These are phyloP conservation scores for Telenomus remus DNA, from an alignment of 1,140 invertebrate genomes.

Conservation along the genomic window DNA sequence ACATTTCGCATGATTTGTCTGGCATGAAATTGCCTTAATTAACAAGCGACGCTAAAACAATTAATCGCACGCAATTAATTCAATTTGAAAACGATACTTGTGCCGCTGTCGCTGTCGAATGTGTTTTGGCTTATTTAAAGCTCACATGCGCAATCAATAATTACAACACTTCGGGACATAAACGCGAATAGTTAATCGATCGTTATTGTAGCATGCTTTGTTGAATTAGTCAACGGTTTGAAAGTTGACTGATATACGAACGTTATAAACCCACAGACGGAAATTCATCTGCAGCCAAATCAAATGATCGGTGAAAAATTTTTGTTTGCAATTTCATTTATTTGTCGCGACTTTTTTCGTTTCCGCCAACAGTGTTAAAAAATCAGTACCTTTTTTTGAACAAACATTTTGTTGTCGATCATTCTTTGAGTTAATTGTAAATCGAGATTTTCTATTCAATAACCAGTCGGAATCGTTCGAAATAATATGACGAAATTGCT, in stretches of 20 bases:
- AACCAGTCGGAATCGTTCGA: too few relatives aligned
- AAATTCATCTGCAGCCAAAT: too few relatives aligned
- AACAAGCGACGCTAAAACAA: conserved; percentile 39
- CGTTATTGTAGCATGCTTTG: conserved; percentile 36
- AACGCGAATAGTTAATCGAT: conserved; percentile 41
- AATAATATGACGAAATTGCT: too few relatives aligned
- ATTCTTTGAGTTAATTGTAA: too few relatives aligned
- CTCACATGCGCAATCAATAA: conserved; percentile 55
- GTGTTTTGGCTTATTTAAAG: conserved; percentile 53
- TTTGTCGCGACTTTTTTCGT: too few relatives aligned
- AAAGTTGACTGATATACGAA: neutral
- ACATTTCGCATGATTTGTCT: conserved; percentile 16
- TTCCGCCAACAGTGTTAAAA: too few relatives aligned
- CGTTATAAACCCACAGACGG: too few relatives aligned
- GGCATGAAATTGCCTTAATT: conserved; percentile 45
- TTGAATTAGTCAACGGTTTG: conserved; percentile 34
- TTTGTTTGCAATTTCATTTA: too few relatives aligned
- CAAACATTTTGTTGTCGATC: too few relatives aligned
- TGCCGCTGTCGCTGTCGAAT: conserved; percentile 35
- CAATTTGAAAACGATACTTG: conserved; percentile 44
- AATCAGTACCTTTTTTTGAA: too few relatives aligned
- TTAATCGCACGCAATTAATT: conserved; percentile 49
- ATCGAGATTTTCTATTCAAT: too few relatives aligned
- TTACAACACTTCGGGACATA: conserved; percentile 49
- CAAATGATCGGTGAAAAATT: too few relatives aligned